Base-by-base conservation (phyloP, 2,113 vertebrate species). In the Struthio camelus region DNA sequence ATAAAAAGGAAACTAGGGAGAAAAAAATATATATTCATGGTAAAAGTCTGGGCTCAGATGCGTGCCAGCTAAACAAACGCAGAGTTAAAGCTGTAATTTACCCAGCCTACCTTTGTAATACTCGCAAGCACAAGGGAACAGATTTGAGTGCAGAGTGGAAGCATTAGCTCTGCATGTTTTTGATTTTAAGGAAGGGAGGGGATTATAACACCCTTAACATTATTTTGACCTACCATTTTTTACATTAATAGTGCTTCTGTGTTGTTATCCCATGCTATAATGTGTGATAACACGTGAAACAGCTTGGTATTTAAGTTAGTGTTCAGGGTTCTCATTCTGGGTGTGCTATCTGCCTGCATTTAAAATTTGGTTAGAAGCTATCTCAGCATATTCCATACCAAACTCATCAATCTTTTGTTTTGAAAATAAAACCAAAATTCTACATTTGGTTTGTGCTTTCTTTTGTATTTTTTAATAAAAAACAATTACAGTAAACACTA, bases 21-120 rank as follows among this genome's bases (percentile, higher is more conserved):
- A 86, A 65, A 80, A 96, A 89, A 53, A 48, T 76, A 87, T 16
- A 23, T 97, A 97, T 97, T 93, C 86, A 88, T 89, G 96, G 96
- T 97, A 95, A 90, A 90, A 94, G 94, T 77, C 67, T 78, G 94
- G 94, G 75, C 89, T 95, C 58, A 88, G 44, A 54, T 71, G 73
- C n/a, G 54, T 80, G 69, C 71, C 89, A 95, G 76, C 69, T 88
- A 79, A 88, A 58, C 8, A 72, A 34, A 71, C 8, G n/a, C 7
- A 19, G 59, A 94, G 42, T 56, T 76, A 80, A 64, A 89, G 48
- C 34, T 85, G 25, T 87, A 36, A 19, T 76, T 65, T 94, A 84
- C 51, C 75, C 73, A 88, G 72, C 72, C 81, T 61, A 94, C 87
- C 92, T 85, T 79, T 90, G 93, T 80, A 94, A 91, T 67, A 34